Base-by-base conservation (phyloP, 1,140 invertebrate species). In the Cydia pomonella region DNA sequence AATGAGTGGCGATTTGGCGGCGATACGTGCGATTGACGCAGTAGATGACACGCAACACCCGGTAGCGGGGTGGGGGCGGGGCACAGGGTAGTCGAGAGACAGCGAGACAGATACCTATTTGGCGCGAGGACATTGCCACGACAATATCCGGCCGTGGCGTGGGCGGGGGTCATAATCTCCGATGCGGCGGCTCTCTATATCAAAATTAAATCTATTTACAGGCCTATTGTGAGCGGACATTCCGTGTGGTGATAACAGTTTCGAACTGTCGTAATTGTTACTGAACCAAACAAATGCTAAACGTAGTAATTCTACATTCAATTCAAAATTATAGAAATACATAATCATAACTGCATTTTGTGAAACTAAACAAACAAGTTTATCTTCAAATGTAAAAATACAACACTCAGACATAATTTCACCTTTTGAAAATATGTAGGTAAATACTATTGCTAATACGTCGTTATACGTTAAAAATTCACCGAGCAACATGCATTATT, bases 181-280 rank as follows among this genome's bases (percentile, higher is more conserved):
- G 29, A 69, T 41, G 27, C 21, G 16, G 29, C 21, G 64, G 23
- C 63, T 33, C 27, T n/a, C 13, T 64, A 21, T 29, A 64, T 6
- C 25, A 64, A 64, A 64, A 64, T 64, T 64, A 64, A 64, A 64
- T 64, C 23, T 64, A 64, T 64, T 64, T 64, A 64, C 27, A 64
- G 25, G 27, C 13, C 27, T 29, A 64, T 64, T 29, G 27, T 27
- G 27, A 27, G 29, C n/a, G n/a, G 5, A 38, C 29, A 33, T 69
- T 4, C 2, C 27, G 64, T 23, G 27, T 38, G 16, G 16, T 63
- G 59, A 27, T 25, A 63, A 25, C 64, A 33, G 6, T 33, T 64
- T 64, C 27, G 25, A 25, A 4, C 18, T 4, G 25, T 3, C 18
- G n/a, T 50, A 3, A n/a, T 3, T 12, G n/a, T 50, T 50, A 50